Percentiles rank a stretch among this genome's conserved stretches.
phyloP scores from a whole-genome alignment of 23 tunicate species.

The Trididemnum clinides region DNA sequence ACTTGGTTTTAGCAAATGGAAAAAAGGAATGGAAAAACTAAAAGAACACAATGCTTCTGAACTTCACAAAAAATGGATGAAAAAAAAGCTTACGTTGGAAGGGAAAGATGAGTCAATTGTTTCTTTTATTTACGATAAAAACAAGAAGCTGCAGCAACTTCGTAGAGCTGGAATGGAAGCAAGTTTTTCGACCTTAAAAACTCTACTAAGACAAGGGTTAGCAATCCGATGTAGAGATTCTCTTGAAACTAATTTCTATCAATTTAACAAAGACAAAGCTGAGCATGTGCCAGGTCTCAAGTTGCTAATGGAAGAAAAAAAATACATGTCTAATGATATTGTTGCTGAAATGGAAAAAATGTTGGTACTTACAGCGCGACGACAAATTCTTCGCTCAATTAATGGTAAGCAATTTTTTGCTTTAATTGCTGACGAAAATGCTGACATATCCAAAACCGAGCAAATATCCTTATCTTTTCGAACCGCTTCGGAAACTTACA shows the following conservation, averaged over 20 bases:
- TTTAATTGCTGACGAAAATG: slow-evolving; percentile 23
- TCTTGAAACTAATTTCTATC: slow-evolving; percentile 3
- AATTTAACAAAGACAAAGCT: slow-evolving; percentile 27
- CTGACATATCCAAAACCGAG: slow-evolving; percentile 11
- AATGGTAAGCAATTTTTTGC: slow-evolving; percentile 25
- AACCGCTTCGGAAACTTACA: slow-evolving; percentile 21
- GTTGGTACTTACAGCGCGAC: slow-evolving; percentile 30
- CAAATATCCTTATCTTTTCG: slow-evolving; percentile 24
- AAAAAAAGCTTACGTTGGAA: slow-evolving; percentile 14
- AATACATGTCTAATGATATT: slow-evolving; percentile 14
- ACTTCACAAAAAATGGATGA: slow-evolving; percentile 28
- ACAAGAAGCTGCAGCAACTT: slow-evolving; percentile 26
- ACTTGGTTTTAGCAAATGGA: neutral
- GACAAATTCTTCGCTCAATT: slow-evolving; percentile 32
- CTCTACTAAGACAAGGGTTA: slow-evolving; percentile 22
- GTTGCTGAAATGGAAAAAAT: slow-evolving; percentile 27
- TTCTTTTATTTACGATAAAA: slow-evolving; percentile 14
- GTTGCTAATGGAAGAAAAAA: slow-evolving; percentile 34
- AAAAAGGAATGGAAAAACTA: neutral
- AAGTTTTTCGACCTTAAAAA: slow-evolving; percentile 15
- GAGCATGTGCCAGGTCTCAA: slow-evolving; percentile 24
- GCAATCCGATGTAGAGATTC: slow-evolving; percentile 34
- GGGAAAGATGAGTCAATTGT: slow-evolving; percentile 22
- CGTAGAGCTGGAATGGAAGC: slow-evolving; percentile 35
- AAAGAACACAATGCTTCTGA: slow-evolving; percentile 10